Evolutionary conservation across 2,113 vertebrate genomes (phyloP), one percentile per base, ranked within the genome.

Genomic region (Pogonocichla stellata): DNA sequence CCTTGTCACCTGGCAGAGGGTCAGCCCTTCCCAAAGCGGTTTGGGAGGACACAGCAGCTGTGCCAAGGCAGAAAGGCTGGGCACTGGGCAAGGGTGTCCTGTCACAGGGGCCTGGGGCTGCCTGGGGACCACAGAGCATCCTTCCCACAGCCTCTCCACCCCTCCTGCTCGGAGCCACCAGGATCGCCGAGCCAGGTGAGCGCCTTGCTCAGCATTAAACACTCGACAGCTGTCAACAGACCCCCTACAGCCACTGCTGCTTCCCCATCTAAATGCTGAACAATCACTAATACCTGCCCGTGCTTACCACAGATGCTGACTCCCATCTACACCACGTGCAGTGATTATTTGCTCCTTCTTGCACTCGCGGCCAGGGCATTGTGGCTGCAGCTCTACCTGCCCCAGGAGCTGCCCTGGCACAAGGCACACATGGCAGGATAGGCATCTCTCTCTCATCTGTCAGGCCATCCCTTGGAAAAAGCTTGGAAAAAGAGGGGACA

Each of bases 221-320:
- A 62, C 60, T 80, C 33, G 0, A 67, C 82, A 80, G 83, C 86
- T 92, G 92, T 61, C 88, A 67, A 48, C 92, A 80, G 87, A 33
- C 57, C 87, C 80, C 93, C 93, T 61, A 15, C 66, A 64, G 85
- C 82, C 67, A 50, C 3, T 6, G 34, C 67, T 83, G 17, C 29
- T 82, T 78, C 80, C 48, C 83, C 77, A 87, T 64, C 77, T n/a
- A 36, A 84, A 83, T 48, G 62, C 86, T 91, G 95, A 86, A 34
- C 4, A 2, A 66, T 58, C n/a, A 5, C 64, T 79, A 38, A 48
- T 58, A 67, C 34, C 60, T 67, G 57, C 43, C 69, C 4, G 1
- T 6, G 25, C 45, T 50, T 36, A 19, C 12, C 33, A 53, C 43
- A 13, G 54, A 40, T n/a, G 80, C 72, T 78, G 71, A 40, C 53